A percentile compares a stretch with the other conserved stretches of the same genome.
Evolutionary conservation across 2,113 vertebrate species (phyloP).

Genomic region (Chascanopsetta lugubris): DNA sequence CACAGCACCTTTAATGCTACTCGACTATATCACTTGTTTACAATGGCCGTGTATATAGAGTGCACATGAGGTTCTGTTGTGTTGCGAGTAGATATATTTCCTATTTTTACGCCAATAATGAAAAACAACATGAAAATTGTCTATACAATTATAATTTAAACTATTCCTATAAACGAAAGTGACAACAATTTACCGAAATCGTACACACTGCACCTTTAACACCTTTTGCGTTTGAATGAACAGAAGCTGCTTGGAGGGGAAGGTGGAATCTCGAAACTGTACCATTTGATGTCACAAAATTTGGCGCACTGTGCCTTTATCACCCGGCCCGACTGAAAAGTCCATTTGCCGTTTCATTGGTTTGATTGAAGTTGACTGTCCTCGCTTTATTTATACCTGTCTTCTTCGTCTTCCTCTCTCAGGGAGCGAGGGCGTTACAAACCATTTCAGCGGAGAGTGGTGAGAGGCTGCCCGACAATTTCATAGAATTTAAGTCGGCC

Average conservation of each 20-base stretch:
- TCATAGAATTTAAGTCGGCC: conserved; percentile 82
- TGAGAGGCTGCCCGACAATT: conserved; percentile 70
- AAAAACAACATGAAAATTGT: too few relatives aligned
- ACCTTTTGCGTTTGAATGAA: too few relatives aligned
- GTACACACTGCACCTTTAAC: too few relatives aligned
- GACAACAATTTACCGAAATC: too few relatives aligned
- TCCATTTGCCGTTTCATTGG: neutral
- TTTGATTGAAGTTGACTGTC: neutral
- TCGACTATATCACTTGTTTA: neutral
- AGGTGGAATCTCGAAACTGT: too few relatives aligned
- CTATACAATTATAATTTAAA: too few relatives aligned
- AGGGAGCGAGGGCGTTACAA: conserved; percentile 74
- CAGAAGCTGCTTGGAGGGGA: too few relatives aligned
- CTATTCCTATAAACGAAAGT: too few relatives aligned
- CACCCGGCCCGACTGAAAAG: too few relatives aligned
- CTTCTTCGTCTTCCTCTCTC: conserved; percentile 64
- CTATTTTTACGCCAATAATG: neutral
- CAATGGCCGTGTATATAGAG: neutral
- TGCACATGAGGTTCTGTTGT: too few relatives aligned
- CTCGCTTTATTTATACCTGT: neutral
- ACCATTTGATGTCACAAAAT: too few relatives aligned
- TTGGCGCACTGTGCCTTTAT: too few relatives aligned
- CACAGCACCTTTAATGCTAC: neutral
- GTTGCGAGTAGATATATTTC: neutral
- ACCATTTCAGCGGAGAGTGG: conserved; percentile 43